These are phyloP conservation scores for Oxycera nigricornis DNA, from an alignment of 2,888 invertebrate genomes.

Conservation along the genomic window DNA sequence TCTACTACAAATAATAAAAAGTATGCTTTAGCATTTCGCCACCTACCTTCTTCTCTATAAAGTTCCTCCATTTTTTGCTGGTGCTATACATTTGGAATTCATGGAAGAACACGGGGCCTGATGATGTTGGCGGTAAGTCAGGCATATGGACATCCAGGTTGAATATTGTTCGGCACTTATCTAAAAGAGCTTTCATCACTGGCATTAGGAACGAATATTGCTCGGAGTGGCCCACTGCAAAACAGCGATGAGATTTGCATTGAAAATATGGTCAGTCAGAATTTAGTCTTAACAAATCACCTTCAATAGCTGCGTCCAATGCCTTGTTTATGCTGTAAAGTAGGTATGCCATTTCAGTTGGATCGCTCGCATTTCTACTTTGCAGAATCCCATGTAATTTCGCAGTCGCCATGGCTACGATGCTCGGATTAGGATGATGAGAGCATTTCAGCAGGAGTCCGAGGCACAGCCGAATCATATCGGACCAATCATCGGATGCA, in stretches of 20 bases:
- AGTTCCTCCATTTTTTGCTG: constrained; percentile 65
- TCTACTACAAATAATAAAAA: too few relatives aligned
- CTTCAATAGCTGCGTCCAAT: constrained; percentile 62
- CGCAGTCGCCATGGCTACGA: constrained; percentile 69
- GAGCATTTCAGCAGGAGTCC: constrained; percentile 63
- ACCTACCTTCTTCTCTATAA: constrained; percentile 65
- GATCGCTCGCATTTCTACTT: constrained; percentile 64
- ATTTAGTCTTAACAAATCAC: too few relatives aligned
- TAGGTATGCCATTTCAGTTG: constrained; percentile 66
- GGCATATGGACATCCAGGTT: constrained; percentile 60
- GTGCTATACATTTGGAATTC: constrained; percentile 67
- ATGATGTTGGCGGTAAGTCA: constrained; percentile 64
- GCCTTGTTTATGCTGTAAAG: constrained; percentile 63
- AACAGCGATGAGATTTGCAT: not conserved
- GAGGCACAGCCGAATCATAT: constrained; percentile 66
- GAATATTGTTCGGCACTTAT: constrained; percentile 62
- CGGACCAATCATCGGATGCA: constrained; percentile 64
- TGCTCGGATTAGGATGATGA: constrained; percentile 63
- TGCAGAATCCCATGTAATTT: constrained; percentile 68
- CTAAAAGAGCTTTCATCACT: constrained; percentile 68
- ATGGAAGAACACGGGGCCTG: constrained; percentile 68
- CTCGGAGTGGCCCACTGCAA: constrained; percentile 63
- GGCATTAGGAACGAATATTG: constrained; percentile 70
- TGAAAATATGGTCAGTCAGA: too few relatives aligned
- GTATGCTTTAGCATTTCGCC: too few relatives aligned